Conservation (phyloP, 2,797 vertebrate species). For the Anas bahamensis region DNA sequence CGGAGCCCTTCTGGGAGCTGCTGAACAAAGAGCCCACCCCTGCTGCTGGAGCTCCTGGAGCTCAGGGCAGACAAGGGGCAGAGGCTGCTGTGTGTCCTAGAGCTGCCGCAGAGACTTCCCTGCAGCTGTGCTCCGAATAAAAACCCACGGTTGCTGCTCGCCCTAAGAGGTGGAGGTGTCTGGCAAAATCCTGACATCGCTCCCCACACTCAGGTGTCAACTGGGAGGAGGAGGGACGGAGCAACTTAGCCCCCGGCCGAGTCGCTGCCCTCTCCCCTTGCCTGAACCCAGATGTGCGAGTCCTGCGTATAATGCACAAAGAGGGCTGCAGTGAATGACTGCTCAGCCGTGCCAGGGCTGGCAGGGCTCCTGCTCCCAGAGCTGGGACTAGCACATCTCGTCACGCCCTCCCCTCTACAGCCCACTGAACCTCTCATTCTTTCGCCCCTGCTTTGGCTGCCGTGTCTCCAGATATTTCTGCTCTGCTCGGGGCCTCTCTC, state of each 20-base stretch:
- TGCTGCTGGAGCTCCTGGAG: neutral
- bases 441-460: neutral
- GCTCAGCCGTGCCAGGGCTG: neutral
- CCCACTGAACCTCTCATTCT: neutral
- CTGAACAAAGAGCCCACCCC: neutral
- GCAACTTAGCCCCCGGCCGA: neutral
- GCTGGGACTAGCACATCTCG: neutral
- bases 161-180: neutral
- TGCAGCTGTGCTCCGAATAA: neutral
- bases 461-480: rapidly evolving
- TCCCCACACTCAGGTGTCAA: neutral
- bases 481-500: neutral
- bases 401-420: neutral
- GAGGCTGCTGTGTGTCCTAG: neutral
- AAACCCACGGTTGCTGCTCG: neutral
- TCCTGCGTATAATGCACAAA: rapidly evolving
- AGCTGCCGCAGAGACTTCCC: neutral
- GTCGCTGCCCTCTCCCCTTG: neutral
- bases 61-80: neutral
- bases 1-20: neutral
- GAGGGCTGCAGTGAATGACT: neutral
- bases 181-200: neutral
- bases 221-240: neutral
- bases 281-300: neutral
- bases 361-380: neutral